phyloP scores from a whole-genome alignment of 2,797 vertebrate genomes.

The Hipposideros larvatus region DNA sequence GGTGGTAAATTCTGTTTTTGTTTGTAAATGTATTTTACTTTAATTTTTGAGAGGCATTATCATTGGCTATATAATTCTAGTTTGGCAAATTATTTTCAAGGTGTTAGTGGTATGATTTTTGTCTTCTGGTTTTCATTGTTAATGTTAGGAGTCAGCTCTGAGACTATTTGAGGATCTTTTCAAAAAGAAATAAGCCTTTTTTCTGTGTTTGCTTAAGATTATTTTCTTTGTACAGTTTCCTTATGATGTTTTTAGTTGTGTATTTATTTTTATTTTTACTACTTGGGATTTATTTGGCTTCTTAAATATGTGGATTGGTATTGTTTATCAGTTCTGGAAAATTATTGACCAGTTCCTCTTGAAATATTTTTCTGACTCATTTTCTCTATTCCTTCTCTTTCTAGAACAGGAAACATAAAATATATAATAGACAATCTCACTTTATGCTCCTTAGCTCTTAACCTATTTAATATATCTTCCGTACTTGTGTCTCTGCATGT shows the following conservation, averaged over 20 bases:
- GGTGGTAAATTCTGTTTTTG: not conserved
- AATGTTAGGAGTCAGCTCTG: not conserved
- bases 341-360: not conserved
- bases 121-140: not conserved
- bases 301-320: not conserved
- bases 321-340: not conserved
- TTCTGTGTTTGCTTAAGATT: not conserved
- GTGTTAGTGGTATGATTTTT: not conserved
- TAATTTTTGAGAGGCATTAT: not conserved
- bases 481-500: not conserved
- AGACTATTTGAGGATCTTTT: not conserved
- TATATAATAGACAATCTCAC: not conserved
- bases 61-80: not conserved
- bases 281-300: not conserved
- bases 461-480: not conserved
- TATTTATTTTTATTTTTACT: not conserved
- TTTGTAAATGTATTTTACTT: not conserved
- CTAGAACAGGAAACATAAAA: not conserved
- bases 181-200: not conserved
- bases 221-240: constrained; percentile 31
- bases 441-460: not conserved
- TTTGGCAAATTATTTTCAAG: not conserved
- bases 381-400: not conserved
- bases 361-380: not conserved
- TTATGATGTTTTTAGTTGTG: not conserved